Evolutionary conservation across 2,888 invertebrate genomes (phyloP).

Genomic region (Sphaeridia pumilis): DNA sequence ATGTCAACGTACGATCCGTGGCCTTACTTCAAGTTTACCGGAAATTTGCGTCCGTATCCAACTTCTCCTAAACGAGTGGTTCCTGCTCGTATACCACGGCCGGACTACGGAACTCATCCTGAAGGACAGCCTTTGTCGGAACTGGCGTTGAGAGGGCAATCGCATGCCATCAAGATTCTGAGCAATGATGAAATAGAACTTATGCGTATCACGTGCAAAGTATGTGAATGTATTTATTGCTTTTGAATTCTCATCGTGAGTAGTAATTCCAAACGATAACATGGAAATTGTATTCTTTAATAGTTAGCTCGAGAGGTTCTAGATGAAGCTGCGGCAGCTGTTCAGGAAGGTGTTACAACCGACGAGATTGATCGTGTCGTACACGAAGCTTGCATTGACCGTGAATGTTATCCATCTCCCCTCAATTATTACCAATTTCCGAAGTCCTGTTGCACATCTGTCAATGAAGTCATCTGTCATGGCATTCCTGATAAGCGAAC

Average conservation of each 20-base stretch:
- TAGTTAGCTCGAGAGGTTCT: conserved; percentile 63
- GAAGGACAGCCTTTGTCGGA: conserved; percentile 74
- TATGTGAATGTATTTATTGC: too few relatives aligned
- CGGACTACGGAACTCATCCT: conserved; percentile 93
- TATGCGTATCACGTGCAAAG: conserved; percentile 79
- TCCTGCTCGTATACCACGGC: conserved; percentile 69
- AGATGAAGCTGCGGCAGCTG: conserved; percentile 81
- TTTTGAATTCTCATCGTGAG: too few relatives aligned
- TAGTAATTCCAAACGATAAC: too few relatives aligned
- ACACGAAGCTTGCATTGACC: conserved; percentile 67
- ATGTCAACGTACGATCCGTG: conserved; percentile 42
- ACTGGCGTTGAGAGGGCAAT: conserved; percentile 66
- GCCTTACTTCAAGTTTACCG: conserved; percentile 46
- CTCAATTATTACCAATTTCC: conserved; percentile 97
- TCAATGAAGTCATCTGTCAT: conserved; percentile 83
- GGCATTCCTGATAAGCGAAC: conserved; percentile 91
- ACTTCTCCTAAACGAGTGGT: conserved; percentile 66
- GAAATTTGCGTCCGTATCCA: conserved; percentile 60
- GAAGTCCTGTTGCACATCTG: conserved; percentile 93
- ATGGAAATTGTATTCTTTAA: too few relatives aligned
- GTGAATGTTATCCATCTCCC: conserved; percentile 97
- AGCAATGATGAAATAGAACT: conserved; percentile 94
- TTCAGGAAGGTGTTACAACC: conserved; percentile 85
- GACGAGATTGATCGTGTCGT: conserved; percentile 93
- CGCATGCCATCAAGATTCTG: conserved; percentile 66